Evolutionary conservation across 1,140 invertebrate species (phyloP).

Genomic region (Hylaeus anthracinus): DNA sequence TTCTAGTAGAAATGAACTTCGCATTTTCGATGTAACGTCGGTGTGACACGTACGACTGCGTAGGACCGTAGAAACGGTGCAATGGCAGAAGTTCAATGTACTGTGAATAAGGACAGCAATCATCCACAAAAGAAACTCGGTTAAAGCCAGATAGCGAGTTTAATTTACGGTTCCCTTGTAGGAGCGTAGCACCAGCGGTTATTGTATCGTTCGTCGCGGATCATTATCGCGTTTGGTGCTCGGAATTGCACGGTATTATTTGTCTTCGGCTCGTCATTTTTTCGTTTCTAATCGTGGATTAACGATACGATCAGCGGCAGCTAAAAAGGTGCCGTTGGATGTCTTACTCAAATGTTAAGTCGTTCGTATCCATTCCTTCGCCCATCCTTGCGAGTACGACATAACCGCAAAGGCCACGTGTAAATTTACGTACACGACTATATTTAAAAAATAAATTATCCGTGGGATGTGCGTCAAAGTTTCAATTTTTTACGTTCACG

Average conservation of each 20-base stretch:
- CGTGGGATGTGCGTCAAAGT: too few relatives aligned
- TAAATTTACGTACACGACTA: too few relatives aligned
- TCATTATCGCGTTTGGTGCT: slow-evolving; percentile 31
- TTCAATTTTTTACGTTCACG: not conserved
- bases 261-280: not conserved
- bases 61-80: not conserved
- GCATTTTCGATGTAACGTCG: too few relatives aligned
- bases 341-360: not conserved
- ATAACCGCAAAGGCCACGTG: not conserved
- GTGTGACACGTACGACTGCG: too few relatives aligned
- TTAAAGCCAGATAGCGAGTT: not conserved
- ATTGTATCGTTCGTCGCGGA: slow-evolving; percentile 33
- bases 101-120: not conserved
- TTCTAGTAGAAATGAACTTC: too few relatives aligned
- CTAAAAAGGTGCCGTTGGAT: not conserved
- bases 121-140: not conserved
- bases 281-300: not conserved
- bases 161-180: slow-evolving; percentile 39
- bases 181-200: slow-evolving; percentile 20
- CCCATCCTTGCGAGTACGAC: not conserved
- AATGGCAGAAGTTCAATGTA: not conserved
- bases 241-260: not conserved
- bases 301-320: not conserved
- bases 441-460: too few relatives aligned
- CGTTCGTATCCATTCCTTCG: not conserved